Evolutionary conservation across 2,113 vertebrate genomes (phyloP).

Genomic region (Otus sunia): DNA sequence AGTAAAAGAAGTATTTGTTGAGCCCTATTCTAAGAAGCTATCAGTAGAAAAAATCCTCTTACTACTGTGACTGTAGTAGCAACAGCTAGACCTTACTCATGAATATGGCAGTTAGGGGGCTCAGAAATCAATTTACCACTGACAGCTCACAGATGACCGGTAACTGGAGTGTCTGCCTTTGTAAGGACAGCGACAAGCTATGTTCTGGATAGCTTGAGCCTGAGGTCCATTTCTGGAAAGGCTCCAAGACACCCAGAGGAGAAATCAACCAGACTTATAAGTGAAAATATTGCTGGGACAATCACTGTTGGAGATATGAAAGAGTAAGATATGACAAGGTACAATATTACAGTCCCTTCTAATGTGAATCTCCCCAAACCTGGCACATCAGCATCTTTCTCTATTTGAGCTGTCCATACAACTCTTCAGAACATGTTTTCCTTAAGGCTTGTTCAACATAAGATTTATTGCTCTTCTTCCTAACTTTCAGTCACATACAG

Average conservation of each 20-base stretch:
- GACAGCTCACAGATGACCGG: neutral
- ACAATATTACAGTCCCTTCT: neutral
- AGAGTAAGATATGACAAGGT: neutral
- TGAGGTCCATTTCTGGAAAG: accelerated
- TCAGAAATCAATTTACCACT: neutral
- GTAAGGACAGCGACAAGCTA: neutral
- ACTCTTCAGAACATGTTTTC: neutral
- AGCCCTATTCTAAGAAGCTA: neutral
- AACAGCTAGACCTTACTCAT: neutral
- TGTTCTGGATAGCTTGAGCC: neutral
- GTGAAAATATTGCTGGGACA: neutral
- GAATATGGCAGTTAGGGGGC: neutral
- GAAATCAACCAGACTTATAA: neutral
- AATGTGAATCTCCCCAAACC: neutral
- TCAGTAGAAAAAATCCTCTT: neutral
- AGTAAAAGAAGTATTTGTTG: neutral
- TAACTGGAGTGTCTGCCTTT: neutral
- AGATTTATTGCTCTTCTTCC: neutral
- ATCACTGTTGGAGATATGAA: neutral
- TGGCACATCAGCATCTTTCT: neutral
- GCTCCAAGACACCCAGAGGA: neutral
- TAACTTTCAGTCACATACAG: neutral
- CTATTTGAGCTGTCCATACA: neutral
- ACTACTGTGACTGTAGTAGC: neutral
- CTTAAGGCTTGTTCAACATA: neutral